Evolutionary conservation across 2,113 vertebrate genomes (phyloP).

Genomic region (Struthio camelus): DNA sequence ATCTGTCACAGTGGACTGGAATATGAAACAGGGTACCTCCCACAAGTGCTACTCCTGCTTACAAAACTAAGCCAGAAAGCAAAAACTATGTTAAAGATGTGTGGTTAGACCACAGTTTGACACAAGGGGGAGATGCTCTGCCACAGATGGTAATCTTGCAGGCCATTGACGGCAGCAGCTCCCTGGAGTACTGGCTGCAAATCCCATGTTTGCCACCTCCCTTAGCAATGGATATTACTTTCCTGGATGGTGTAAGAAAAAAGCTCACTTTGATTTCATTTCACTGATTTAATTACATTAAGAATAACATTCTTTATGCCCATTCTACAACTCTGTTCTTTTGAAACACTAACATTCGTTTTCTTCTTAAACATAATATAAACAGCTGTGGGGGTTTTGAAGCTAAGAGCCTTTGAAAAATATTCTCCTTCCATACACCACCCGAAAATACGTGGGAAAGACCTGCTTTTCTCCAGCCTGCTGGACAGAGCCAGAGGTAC

Average conservation of each 20-base stretch:
- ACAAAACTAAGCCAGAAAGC: background rate
- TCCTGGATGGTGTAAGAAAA: background rate
- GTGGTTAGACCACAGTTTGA: background rate
- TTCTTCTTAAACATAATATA: background rate
- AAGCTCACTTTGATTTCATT: background rate
- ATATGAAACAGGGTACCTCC: background rate
- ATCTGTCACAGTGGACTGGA: background rate
- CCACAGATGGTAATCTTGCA: background rate
- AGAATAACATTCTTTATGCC: background rate
- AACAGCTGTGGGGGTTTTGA: background rate
- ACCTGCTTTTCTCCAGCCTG: background rate
- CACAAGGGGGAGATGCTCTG: slow-evolving; percentile 20
- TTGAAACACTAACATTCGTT: background rate
- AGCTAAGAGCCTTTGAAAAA: slow-evolving; percentile 7
- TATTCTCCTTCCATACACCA: background rate
- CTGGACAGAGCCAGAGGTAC: background rate
- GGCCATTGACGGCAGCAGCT: background rate
- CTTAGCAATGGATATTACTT: background rate
- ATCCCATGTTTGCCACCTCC: background rate
- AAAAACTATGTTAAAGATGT: background rate
- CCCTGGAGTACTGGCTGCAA: background rate
- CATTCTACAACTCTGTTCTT: background rate
- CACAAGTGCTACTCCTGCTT: rapidly evolving
- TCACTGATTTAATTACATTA: slow-evolving; percentile 3
- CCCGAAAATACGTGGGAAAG: background rate